These are phyloP conservation scores for Drosophila multiciliata DNA, from an alignment of 2,888 invertebrate species.

Conservation along the genomic window DNA sequence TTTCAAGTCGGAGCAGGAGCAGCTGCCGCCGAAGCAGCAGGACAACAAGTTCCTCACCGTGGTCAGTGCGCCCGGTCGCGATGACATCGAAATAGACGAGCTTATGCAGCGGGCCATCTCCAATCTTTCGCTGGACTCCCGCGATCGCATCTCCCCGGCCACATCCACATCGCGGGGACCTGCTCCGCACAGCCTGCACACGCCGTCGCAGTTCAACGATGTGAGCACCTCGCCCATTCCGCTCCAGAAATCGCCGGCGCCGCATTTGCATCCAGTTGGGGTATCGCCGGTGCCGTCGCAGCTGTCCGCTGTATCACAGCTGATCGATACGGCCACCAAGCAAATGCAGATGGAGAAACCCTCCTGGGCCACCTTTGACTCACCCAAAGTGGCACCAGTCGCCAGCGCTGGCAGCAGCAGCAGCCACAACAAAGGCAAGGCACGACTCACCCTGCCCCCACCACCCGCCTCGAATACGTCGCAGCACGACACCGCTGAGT, in stretches of 20 bases:
- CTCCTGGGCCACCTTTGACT: constrained; percentile 88
- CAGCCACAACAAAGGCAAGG: constrained; percentile 52
- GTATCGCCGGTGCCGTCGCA: constrained; percentile 85
- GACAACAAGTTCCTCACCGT: constrained; percentile 80
- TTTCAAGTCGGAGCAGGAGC: constrained; percentile 49
- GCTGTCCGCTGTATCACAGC: constrained; percentile 85
- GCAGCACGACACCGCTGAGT: constrained; percentile 86
- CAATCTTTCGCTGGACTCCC: constrained; percentile 84
- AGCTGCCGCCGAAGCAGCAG: constrained; percentile 66
- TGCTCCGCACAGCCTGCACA: constrained; percentile 49
- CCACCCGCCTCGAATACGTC: constrained; percentile 82
- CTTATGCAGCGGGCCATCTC: constrained; percentile 85
- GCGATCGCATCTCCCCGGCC: constrained; percentile 84
- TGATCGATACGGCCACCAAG: constrained; percentile 83
- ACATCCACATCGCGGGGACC: constrained; percentile 58
- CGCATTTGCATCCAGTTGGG: constrained; percentile 46
- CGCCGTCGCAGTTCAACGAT: constrained; percentile 83
- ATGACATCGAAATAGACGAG: constrained; percentile 85
- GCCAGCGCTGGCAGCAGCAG: constrained; percentile 1
- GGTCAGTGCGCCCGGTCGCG: constrained; percentile 70
- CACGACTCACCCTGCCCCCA: constrained; percentile 68
- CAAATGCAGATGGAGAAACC: constrained; percentile 84
- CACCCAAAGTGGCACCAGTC: constrained; percentile 75
- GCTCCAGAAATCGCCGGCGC: constrained; percentile 80
- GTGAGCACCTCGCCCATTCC: constrained; percentile 85